Evolutionary conservation across 2,113 vertebrate species (phyloP).

Genomic region (Myotis lucifugus): DNA sequence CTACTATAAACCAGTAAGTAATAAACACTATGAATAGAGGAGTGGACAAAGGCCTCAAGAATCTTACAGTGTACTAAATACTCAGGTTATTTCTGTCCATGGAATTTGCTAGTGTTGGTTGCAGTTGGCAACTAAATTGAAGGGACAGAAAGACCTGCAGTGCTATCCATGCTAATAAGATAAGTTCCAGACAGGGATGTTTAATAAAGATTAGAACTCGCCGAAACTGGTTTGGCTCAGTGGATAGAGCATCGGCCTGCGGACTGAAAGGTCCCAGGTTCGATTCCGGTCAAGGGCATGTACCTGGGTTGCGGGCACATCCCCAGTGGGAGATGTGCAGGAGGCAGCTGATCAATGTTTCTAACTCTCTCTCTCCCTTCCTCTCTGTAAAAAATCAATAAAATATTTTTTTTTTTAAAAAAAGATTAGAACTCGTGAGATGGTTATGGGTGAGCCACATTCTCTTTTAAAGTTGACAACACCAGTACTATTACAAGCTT

Average conservation of each 20-base stretch:
- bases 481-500: not conserved
- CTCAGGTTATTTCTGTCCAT: not conserved
- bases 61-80: not conserved
- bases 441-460: not conserved
- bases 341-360: too few relatives aligned
- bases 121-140: not conserved
- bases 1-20: not conserved
- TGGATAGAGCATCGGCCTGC: too few relatives aligned
- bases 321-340: too few relatives aligned
- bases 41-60: not conserved
- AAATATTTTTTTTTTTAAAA: too few relatives aligned
- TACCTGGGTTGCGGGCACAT: too few relatives aligned
- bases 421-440: not conserved
- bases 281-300: too few relatives aligned
- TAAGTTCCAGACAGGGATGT: not conserved
- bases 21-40: not conserved
- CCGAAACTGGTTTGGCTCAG: too few relatives aligned
- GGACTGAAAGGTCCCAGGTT: too few relatives aligned
- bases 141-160: not conserved
- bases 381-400: too few relatives aligned
- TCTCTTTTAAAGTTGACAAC: constrained; percentile 11
- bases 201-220: too few relatives aligned
- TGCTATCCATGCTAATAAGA: not conserved
- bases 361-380: too few relatives aligned
- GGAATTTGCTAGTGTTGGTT: not conserved